phyloP scores from a whole-genome alignment of 2,888 invertebrate genomes.

The Mythimna vitellina region DNA sequence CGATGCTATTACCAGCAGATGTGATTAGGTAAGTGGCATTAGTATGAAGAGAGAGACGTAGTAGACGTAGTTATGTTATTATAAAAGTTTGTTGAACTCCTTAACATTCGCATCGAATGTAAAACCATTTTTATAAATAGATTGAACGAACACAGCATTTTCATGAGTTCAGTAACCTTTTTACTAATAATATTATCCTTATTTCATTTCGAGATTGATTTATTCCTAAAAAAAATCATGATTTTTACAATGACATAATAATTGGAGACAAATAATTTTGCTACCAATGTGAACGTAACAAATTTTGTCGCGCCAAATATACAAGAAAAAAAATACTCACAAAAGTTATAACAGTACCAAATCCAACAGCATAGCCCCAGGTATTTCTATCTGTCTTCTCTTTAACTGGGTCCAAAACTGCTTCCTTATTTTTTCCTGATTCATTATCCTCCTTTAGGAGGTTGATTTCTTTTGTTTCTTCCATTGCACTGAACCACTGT shows the following conservation, averaged over 20 bases:
- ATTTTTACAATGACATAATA: slow-evolving; percentile 2
- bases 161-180: slow-evolving; percentile 4
- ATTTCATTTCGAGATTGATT: neutral
- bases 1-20: neutral
- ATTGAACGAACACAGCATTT: slow-evolving; percentile 5
- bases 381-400: slow-evolving; percentile 64
- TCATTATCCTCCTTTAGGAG: slow-evolving; percentile 38
- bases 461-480: slow-evolving; percentile 44
- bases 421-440: neutral
- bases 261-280: neutral
- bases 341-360: slow-evolving; percentile 91
- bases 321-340: slow-evolving; percentile 86
- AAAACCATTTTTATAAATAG: slow-evolving; percentile 6
- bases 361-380: slow-evolving; percentile 92
- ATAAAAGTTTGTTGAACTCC: neutral
- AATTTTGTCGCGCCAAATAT: neutral
- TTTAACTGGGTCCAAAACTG: neutral
- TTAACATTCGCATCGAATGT: neutral
- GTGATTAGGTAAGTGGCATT: neutral
- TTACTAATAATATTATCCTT: neutral
- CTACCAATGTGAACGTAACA: slow-evolving; percentile 17
- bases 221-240: neutral
- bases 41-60: no score
- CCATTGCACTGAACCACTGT: slow-evolving; percentile 62
- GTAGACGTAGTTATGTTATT: neutral